Percentiles rank a stretch among this genome's conserved stretches.
Evolutionary conservation across 2,113 vertebrate genomes (phyloP).

Genomic region (Theropithecus gelada): DNA sequence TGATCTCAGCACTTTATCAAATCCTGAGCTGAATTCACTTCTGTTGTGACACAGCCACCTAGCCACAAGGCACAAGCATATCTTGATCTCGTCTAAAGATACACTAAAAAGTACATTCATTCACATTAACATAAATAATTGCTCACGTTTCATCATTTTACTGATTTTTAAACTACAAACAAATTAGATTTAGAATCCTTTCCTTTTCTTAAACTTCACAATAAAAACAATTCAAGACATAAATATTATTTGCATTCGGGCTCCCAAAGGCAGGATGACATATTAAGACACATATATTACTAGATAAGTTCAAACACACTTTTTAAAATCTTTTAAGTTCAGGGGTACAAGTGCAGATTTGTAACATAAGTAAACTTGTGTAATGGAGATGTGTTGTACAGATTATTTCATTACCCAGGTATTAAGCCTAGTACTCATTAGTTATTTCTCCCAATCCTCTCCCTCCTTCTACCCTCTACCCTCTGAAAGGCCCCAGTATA

Average conservation of each 20-base stretch:
- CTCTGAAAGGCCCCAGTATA: no score
- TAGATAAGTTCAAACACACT: background rate
- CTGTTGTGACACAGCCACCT: no score
- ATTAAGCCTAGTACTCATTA: no score
- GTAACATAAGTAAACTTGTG: no score
- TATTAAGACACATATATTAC: background rate
- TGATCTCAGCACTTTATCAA: background rate
- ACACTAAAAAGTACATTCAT: background rate
- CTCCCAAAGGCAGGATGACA: background rate
- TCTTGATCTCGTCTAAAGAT: background rate
- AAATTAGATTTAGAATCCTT: background rate
- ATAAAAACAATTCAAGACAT: constrained; percentile 20
- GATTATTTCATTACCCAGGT: no score
- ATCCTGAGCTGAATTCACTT: background rate
- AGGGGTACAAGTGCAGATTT: no score
- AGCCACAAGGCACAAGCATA: background rate
- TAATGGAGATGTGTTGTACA: no score
- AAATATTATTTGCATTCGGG: background rate
- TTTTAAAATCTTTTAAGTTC: background rate
- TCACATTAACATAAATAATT: background rate
- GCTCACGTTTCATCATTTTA: background rate
- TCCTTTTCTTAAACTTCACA: background rate
- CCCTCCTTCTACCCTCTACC: no score
- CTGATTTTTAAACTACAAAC: constrained; percentile 22
- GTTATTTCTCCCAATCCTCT: no score